A percentile compares a stretch with the other conserved stretches of the same genome.
These are phyloP conservation scores for Hippocampus guttulatus DNA, from an alignment of 2,113 vertebrate species.

Conservation along the genomic window DNA sequence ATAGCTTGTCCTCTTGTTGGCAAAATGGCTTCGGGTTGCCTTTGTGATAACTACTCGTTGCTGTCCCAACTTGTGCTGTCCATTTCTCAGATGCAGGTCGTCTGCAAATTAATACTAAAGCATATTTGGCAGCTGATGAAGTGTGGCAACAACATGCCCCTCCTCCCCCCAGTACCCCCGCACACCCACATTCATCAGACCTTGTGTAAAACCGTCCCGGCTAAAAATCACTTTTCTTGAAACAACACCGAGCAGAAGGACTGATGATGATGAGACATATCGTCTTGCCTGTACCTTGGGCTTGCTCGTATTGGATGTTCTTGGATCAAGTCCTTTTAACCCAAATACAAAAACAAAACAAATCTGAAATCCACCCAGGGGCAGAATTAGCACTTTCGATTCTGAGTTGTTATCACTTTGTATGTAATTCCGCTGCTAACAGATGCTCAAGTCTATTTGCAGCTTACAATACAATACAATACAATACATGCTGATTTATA, in stretches of 20 bases:
- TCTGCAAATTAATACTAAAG: neutral
- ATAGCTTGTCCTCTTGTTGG: slow-evolving; percentile 58
- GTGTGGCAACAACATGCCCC: neutral
- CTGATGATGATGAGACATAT: slow-evolving; percentile 15
- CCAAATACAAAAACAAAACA: too few relatives aligned
- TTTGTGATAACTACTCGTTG: slow-evolving; percentile 35
- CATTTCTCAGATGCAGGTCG: slow-evolving; percentile 10
- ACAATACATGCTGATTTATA: too few relatives aligned
- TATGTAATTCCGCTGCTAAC: slow-evolving; percentile 32
- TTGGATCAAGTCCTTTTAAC: slow-evolving; percentile 28
- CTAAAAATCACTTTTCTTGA: slow-evolving; percentile 13
- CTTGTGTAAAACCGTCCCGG: neutral
- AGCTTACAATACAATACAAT: too few relatives aligned
- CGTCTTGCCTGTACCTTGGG: slow-evolving; percentile 16
- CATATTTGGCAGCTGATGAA: slow-evolving; percentile 3
- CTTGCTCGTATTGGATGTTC: slow-evolving; percentile 27
- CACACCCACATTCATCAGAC: slow-evolving; percentile 18
- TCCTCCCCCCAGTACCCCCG: neutral
- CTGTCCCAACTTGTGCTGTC: slow-evolving; percentile 18
- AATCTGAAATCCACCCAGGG: slow-evolving; percentile 25
- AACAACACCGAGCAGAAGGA: slow-evolving; percentile 4
- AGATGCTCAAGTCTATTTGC: slow-evolving; percentile 40
- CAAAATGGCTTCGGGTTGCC: slow-evolving; percentile 45
- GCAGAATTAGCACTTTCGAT: slow-evolving; percentile 38
- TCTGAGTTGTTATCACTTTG: slow-evolving; percentile 45